Evolutionary conservation across 1,140 invertebrate genomes (phyloP).

Genomic region (Drosophila persimilis): DNA sequence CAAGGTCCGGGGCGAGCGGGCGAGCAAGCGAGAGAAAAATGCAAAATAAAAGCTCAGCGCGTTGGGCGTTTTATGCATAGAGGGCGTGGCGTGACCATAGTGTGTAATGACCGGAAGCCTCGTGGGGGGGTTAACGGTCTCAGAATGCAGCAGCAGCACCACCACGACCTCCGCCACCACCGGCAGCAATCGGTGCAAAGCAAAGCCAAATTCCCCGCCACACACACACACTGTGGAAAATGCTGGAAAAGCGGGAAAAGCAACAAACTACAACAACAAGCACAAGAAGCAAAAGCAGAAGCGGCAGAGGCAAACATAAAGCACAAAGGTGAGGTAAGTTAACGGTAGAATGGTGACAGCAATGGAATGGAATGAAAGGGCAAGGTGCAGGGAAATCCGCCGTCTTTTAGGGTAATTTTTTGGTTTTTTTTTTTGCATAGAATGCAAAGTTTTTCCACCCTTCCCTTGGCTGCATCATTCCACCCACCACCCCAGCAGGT

Average conservation of each 20-base stretch:
- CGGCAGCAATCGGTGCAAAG: conserved; percentile 20
- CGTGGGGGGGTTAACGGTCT: conserved; percentile 10
- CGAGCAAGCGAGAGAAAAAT: conserved; percentile 58
- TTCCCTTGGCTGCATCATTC: not conserved
- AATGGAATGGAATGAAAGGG: not conserved
- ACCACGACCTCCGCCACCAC: no score
- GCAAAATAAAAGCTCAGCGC: conserved; percentile 59
- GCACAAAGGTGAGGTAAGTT: conserved; percentile 60
- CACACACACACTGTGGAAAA: conserved; percentile 29
- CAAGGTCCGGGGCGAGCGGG: conserved; percentile 10
- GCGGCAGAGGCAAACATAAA: conserved; percentile 59
- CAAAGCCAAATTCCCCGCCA: conserved; percentile 13
- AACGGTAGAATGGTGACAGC: conserved; percentile 53
- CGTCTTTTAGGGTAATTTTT: no score
- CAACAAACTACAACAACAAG: conserved; percentile 42
- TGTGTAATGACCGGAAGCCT: conserved; percentile 74
- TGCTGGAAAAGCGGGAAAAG: conserved; percentile 43
- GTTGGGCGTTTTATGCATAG: conserved; percentile 38
- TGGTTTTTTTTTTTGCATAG: conserved; percentile 43
- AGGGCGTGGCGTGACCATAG: conserved; percentile 39
- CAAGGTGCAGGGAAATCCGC: no score
- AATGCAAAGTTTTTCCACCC: conserved; percentile 39
- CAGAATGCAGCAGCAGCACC: conserved; percentile 46
- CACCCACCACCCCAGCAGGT: not conserved
- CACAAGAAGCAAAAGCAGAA: conserved; percentile 7